These are phyloP conservation scores for Xiphorhynchus erythropygius DNA, from an alignment of 2,797 vertebrate species.

Conservation along the genomic window DNA sequence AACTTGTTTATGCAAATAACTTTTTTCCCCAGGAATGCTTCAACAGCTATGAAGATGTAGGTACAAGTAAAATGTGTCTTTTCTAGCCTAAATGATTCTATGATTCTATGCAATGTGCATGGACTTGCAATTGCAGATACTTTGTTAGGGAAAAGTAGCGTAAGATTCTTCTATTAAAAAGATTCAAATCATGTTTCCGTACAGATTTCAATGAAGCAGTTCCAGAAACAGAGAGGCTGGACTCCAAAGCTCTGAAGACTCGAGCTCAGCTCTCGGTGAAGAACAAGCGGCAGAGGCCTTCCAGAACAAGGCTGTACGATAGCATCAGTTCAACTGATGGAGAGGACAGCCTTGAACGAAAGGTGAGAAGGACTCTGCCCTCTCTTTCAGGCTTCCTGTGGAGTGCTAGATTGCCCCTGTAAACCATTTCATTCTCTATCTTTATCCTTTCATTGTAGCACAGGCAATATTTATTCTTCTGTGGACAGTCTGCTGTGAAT, in stretches of 20 bases:
- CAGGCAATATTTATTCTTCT: conserved; percentile 15
- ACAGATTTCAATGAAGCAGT: conserved; percentile 79
- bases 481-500: background rate
- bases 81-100: background rate
- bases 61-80: background rate
- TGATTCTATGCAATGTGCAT: background rate
- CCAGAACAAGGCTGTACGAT: conserved; percentile 76
- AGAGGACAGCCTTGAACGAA: conserved; percentile 84
- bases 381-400: background rate
- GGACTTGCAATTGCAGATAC: background rate
- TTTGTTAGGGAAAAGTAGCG: background rate
- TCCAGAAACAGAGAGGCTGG: conserved; percentile 81
- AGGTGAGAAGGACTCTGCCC: conserved; percentile 72
- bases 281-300: conserved; percentile 79
- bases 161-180: background rate
- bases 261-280: conserved; percentile 79
- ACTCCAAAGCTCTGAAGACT: conserved; percentile 81
- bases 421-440: background rate
- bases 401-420: background rate
- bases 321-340: conserved; percentile 85
- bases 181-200: background rate
- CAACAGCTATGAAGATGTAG: background rate
- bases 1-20: background rate
- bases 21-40: background rate
- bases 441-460: conserved; percentile 1